Evolutionary conservation across 2,797 vertebrate species (phyloP), one percentile per base, ranked within the genome.

Genomic region (Siniperca obscura): DNA sequence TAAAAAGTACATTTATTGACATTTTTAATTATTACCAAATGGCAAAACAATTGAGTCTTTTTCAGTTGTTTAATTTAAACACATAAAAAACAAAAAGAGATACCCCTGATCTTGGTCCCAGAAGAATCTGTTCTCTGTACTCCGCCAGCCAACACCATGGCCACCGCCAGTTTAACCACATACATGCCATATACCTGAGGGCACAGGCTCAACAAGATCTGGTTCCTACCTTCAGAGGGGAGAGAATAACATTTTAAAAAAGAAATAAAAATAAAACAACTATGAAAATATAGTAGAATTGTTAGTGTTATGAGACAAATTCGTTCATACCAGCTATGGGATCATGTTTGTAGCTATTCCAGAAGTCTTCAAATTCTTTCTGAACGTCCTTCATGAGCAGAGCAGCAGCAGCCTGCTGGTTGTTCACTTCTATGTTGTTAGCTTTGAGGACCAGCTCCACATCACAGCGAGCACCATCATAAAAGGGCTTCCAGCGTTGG

Each of bases 181-280:
- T 98, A 99, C 96, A 99, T 95, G 42, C 98, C 98, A 91, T 98
- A 99, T 5, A 99, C 96, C 92, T 99, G 98, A 30, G 98, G 98
- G 79, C 98, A 99, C 56, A 99, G 93, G 80, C 98, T 99, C 86
- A 97, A 93, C 95, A 99, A 80, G 91, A 99, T 98, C 90, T 97
- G 96, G 93, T 99, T 98, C 90, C 98, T 96, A 53, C 98, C 98
- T 99, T 65, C 42, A 82, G 38, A 76, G 2, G 13, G 5, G 21
- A 70, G 22, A 73, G 38, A 52, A 25, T 5, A 21, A 7, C 21
- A 30, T 27, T 46, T 42, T 34, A 8, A 8, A n/a, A 55, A 61
- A 30, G 3, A 40, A 9, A 52, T 3, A 42, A 55, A 16, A 11
- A 50, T 4, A 7, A 74, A 59, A 21, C 1, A 48, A 46, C 2